A percentile compares a stretch with the other conserved stretches of the same genome.
Evolutionary conservation across 2,113 vertebrate genomes (phyloP).

Genomic region (Proterorhinus semilunaris): DNA sequence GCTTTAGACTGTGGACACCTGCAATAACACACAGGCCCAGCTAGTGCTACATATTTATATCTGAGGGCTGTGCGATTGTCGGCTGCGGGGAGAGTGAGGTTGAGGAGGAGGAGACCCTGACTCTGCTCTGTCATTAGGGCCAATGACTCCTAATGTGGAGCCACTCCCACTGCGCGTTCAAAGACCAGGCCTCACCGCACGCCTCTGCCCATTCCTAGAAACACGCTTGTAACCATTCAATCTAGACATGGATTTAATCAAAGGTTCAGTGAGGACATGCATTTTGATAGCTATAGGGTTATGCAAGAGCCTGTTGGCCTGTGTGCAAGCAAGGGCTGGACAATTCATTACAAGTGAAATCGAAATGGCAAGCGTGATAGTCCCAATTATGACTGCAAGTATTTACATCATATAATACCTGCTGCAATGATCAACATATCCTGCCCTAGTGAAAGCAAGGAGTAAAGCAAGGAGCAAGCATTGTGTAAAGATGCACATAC

Average conservation of each 20-base stretch:
- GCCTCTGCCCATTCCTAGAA: slow-evolving; percentile 4
- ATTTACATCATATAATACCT: no score
- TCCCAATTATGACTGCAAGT: no score
- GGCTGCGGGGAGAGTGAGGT: slow-evolving; percentile 25
- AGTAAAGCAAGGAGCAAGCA: no score
- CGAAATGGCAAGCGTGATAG: no score
- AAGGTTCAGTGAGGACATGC: slow-evolving; percentile 58
- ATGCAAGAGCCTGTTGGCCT: slow-evolving; percentile 8
- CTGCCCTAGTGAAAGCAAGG: no score
- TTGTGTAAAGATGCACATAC: no score
- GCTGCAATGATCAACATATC: no score
- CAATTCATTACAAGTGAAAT: background rate
- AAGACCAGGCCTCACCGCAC: background rate
- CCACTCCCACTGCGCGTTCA: slow-evolving; percentile 47
- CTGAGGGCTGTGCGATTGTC: slow-evolving; percentile 36
- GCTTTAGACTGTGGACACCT: slow-evolving; percentile 48
- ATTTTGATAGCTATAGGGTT: slow-evolving; percentile 25
- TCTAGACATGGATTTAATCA: slow-evolving; percentile 50
- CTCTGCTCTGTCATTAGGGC: slow-evolving; percentile 68
- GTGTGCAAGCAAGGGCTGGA: background rate
- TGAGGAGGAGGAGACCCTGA: slow-evolving; percentile 63
- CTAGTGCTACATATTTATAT: slow-evolving; percentile 48
- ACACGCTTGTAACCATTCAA: background rate
- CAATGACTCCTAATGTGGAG: slow-evolving; percentile 49
- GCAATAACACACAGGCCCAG: slow-evolving; percentile 58